Conservation (phyloP, 1,140 invertebrate species). For the Penaeus indicus region DNA sequence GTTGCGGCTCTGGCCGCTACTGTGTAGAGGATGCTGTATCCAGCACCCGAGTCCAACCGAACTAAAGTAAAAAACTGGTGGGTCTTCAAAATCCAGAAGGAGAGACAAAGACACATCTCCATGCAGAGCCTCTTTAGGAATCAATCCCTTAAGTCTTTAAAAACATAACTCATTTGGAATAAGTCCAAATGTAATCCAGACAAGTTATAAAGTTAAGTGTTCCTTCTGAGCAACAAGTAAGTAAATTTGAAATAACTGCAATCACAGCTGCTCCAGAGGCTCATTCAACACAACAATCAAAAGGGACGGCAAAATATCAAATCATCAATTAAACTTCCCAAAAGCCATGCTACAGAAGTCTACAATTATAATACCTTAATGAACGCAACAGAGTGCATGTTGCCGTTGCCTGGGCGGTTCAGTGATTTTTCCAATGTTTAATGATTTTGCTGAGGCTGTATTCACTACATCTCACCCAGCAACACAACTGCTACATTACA, state of each 20-base stretch:
- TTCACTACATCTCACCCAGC: constrained; percentile 29
- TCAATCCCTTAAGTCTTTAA: constrained; percentile 48
- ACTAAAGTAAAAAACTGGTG: constrained; percentile 44
- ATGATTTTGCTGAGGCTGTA: constrained; percentile 19
- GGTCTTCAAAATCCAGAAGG: constrained; percentile 58
- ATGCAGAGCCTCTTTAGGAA: constrained; percentile 53
- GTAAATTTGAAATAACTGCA: constrained; percentile 31
- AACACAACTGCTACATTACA: constrained; percentile 54
- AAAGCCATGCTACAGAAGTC: constrained; percentile 64
- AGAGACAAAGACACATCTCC: constrained; percentile 64
- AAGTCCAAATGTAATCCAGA: constrained; percentile 39
- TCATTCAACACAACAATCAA: constrained; percentile 60
- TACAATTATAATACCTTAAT: constrained; percentile 63
- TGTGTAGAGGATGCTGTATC: constrained; percentile 63
- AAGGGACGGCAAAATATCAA: constrained; percentile 65
- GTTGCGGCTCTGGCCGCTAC: constrained; percentile 55
- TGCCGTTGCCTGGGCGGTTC: constrained; percentile 45
- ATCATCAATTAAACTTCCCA: constrained; percentile 62
- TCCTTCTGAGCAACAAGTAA: constrained; percentile 50
- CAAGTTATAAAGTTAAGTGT: constrained; percentile 28
- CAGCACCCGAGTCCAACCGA: constrained; percentile 62
- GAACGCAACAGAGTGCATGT: constrained; percentile 49
- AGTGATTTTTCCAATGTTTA: constrained; percentile 17
- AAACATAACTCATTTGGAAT: constrained; percentile 36
- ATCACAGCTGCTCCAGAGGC: constrained; percentile 48